Evolutionary conservation across 2,113 vertebrate species (phyloP), one percentile per base, ranked within the genome.

Genomic region (Trogon surrucura): DNA sequence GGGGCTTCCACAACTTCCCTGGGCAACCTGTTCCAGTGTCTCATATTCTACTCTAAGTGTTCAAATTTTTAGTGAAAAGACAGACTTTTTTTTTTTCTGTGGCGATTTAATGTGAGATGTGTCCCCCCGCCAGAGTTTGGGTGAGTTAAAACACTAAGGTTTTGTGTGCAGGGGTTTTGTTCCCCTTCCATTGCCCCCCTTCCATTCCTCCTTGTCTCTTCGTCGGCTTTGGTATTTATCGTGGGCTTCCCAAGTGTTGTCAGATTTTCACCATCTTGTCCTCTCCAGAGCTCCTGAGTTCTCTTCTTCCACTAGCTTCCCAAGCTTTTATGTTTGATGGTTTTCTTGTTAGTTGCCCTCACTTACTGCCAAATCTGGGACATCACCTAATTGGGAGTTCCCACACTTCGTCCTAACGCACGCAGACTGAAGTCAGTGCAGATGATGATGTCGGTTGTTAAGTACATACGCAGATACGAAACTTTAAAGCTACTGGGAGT

Each of bases 301-400:
- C 12, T 32, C 1, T 0, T 15, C 26, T 44, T 75, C 32, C 5
- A 5, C 17, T 26, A 51, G 10, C 16, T 91, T 15, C 14, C 56
- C 8, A 11, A 61, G 20, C 8, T 78, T 18, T 80, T 91, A 29
- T 78, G 18, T 61, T 70, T 41, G 34, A 5, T 30, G 34, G 3
- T 38, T 87, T 78, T 62, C 8, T 78, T 9, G 34, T 89, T 25
- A 67, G 54, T 80, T 69, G 47, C 14, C 16, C 38, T 81, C 22
- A 20, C 10, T 67, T 60, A 34, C 23, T 71, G 10, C 26, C 23
- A 69, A 45, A 60, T 9, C 26, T 77, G 23, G 16, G 57, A 38
- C 16, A 27, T 75, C 53, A 30, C 38, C 29, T 74, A 51, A 11
- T 0, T 34, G 29, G 45, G 85, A 85, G 56, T 88, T 94, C 21